phyloP scores from a whole-genome alignment of 1,140 invertebrate species.

The Cotesia glomerata region DNA sequence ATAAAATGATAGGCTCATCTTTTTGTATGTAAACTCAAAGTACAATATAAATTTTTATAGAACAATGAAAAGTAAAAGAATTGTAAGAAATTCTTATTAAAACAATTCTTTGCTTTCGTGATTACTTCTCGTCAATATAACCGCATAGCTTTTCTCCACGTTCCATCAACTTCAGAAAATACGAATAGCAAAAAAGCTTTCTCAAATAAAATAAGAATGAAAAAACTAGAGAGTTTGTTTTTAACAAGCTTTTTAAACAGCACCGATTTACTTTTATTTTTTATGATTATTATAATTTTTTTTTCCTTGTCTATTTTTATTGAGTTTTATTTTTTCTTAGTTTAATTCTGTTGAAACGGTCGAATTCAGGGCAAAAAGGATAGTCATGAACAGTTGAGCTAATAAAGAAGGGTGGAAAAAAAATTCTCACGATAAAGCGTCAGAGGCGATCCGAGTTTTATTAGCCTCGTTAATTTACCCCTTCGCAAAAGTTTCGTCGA shows the following conservation, averaged over 20 bases:
- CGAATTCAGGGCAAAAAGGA: constrained; percentile 8
- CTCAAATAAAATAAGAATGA: not conserved
- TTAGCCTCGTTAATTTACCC: constrained; percentile 33
- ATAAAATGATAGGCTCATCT: not conserved
- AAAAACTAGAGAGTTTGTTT: not conserved
- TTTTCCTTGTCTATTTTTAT: too few species aligned
- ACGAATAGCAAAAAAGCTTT: not conserved
- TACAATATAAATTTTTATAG: too few species aligned
- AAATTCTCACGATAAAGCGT: constrained; percentile 25
- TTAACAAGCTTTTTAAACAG: not conserved
- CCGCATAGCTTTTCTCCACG: not conserved
- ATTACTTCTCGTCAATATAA: not conserved
- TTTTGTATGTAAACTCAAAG: not conserved
- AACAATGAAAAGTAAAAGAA: too few species aligned
- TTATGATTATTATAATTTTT: too few species aligned
- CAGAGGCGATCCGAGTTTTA: constrained; percentile 30
- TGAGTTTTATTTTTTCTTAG: not conserved
- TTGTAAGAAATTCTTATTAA: too few species aligned
- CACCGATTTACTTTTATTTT: too few species aligned
- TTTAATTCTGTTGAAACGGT: not conserved
- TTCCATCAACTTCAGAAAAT: not conserved
- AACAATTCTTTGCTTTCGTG: not conserved
- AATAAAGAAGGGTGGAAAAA: constrained; percentile 17
- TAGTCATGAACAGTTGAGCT: constrained; percentile 12
- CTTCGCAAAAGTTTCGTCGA: constrained; percentile 31